Conservation (phyloP, 2,888 invertebrate genomes). For the Zygothrica quintamaculata region DNA sequence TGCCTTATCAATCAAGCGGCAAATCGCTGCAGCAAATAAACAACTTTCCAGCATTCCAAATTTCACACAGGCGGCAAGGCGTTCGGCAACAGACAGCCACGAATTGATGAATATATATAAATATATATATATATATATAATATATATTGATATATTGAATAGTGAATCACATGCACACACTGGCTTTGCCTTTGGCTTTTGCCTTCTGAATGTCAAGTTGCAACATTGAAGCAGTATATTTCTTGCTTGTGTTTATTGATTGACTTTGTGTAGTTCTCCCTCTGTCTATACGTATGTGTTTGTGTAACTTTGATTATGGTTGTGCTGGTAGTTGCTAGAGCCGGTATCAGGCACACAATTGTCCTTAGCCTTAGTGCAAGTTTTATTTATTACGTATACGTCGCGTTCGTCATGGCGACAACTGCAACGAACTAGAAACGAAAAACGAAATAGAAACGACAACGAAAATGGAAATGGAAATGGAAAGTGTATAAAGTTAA, state of each 20-base stretch:
- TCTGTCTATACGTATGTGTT: not conserved
- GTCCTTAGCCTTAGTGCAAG: constrained; percentile 63
- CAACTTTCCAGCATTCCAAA: constrained; percentile 44
- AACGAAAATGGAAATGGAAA: not conserved
- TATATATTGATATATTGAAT: constrained; percentile 71
- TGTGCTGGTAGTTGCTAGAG: constrained; percentile 10
- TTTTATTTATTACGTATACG: constrained; percentile 75
- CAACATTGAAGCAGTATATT: constrained; percentile 54
- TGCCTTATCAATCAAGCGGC: constrained; percentile 68
- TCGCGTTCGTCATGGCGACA: constrained; percentile 51
- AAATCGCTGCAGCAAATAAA: constrained; percentile 63
- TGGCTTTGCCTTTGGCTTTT: constrained; percentile 55
- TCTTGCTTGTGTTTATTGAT: constrained; percentile 50
- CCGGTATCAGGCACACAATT: constrained; percentile 59
- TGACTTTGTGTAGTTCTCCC: constrained; percentile 56
- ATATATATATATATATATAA: not conserved
- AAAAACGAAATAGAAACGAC: not conserved
- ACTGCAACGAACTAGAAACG: constrained; percentile 14
- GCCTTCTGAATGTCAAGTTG: constrained; percentile 71
- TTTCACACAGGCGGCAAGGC: constrained; percentile 6
- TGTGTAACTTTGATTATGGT: constrained; percentile 1
- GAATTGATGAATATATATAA: not conserved
- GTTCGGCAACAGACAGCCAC: constrained; percentile 10
- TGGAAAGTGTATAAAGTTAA: no score
- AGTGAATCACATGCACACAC: constrained; percentile 36